Conservation (phyloP, 2,113 vertebrate genomes). For the Cromileptes altivelis region DNA sequence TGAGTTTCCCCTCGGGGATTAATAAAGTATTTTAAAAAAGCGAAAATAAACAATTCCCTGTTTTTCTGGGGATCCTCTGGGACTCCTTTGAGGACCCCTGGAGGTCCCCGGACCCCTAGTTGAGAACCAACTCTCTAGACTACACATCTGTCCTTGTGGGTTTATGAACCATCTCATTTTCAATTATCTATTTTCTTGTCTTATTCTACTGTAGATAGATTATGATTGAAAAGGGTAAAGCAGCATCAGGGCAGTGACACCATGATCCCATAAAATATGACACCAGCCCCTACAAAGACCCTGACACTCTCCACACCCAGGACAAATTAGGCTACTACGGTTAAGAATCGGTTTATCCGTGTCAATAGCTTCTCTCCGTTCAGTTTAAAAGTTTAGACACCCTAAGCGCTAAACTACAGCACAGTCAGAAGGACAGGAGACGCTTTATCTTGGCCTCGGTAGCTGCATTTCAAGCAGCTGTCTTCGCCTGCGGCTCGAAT, state of each 20-base stretch:
- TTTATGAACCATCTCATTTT: too few species aligned
- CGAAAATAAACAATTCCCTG: too few species aligned
- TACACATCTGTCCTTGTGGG: too few species aligned
- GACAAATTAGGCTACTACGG: background rate
- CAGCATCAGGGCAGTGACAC: background rate
- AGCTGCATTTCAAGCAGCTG: background rate
- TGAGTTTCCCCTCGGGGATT: too few species aligned
- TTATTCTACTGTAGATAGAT: too few species aligned
- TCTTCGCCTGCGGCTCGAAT: slow-evolving; percentile 12
- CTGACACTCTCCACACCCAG: background rate
- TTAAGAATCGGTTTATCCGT: background rate
- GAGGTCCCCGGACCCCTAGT: too few species aligned
- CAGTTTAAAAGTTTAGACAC: background rate
- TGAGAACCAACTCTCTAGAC: too few species aligned
- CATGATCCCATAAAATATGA: background rate
- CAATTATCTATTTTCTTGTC: too few species aligned
- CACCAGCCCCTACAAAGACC: background rate
- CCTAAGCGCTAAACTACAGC: background rate
- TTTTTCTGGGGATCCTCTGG: too few species aligned
- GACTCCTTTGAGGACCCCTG: too few species aligned
- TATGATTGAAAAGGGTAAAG: too few species aligned
- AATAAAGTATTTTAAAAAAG: too few species aligned
- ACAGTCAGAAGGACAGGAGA: background rate
- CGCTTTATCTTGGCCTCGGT: background rate
- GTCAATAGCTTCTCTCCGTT: background rate